Evolutionary conservation across 2,113 vertebrate genomes (phyloP).

Genomic region (Mobula hypostoma): DNA sequence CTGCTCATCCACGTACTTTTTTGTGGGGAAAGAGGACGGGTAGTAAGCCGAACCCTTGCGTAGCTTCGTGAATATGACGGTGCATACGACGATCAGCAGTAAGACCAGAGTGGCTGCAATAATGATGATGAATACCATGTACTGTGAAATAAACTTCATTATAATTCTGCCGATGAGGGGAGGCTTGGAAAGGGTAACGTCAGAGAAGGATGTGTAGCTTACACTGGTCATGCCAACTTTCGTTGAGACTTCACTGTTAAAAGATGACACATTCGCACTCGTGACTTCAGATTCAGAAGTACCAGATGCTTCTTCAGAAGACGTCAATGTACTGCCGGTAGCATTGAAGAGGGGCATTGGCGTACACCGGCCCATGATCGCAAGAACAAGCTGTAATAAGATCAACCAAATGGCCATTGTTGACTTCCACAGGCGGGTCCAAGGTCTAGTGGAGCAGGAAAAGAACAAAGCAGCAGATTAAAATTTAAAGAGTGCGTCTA

Average conservation of each 20-base stretch:
- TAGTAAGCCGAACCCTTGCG: conserved; percentile 87
- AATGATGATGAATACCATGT: conserved; percentile 78
- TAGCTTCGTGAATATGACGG: conserved; percentile 76
- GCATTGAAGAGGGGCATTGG: neutral
- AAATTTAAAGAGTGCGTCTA: neutral
- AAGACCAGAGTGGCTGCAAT: conserved; percentile 79
- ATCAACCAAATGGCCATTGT: neutral
- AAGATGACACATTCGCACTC: too few species aligned
- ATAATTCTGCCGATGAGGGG: conserved; percentile 67
- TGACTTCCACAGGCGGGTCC: neutral
- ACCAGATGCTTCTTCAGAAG: neutral
- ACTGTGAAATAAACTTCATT: conserved; percentile 78
- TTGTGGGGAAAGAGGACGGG: conserved; percentile 72
- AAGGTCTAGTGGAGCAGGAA: neutral
- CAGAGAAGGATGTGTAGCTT: conserved; percentile 34
- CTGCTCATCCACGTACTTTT: conserved; percentile 68
- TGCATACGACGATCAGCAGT: conserved; percentile 82
- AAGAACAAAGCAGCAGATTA: conserved; percentile 19
- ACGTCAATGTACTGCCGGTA: neutral
- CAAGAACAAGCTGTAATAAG: neutral
- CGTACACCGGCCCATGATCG: neutral
- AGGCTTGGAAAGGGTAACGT: conserved; percentile 29
- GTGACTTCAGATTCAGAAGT: neutral
- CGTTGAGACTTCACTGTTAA: conserved; percentile 4
- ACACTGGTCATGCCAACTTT: conserved; percentile 55